Base-by-base conservation (phyloP, 2,888 invertebrate species). In the Acronicta leporina region DNA sequence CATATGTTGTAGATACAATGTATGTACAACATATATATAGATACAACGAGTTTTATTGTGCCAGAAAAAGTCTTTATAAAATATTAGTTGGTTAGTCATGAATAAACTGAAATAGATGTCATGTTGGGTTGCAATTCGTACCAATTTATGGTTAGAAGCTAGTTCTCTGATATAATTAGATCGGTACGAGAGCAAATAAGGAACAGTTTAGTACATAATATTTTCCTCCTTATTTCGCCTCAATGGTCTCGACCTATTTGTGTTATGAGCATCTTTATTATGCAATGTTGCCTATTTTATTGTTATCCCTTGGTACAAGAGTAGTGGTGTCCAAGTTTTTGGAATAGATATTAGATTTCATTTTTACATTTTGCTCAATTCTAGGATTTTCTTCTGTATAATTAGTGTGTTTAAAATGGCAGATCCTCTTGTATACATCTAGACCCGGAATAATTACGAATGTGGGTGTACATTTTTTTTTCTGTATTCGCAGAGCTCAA, bases 191-290 rank as follows among this genome's bases (percentile, higher is more conserved):
- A 49, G 27, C 33, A 45, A 51, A 56, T 72, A 65, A 71, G 49
- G 16, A 43, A 33, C 9, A 5, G 40, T 68, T 57, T 56, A 68
- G 14, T 50, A 52, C 56, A 46, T 71, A 56, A 52, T 57, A 68
- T 52, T 45, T 48, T 66, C 46, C 52, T 49, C 38, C 30, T 71
- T 57, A 57, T 71, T 56, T 20, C 15, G 52, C 38, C 38, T 53
- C 67, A 49, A 52, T 49, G 33, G 65, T 52, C 10, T 45, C 44
- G 67, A 51, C 56, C 72, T 67, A 55, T 71, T 65, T 71, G 71
- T 72, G 65, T 67, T 30, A 35, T 49, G 33, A 71, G 52, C 72
- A 56, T 41, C 2, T 54, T 35, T 53, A 53, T 25, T 52, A 49
- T 45, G 44, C 47, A 42, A 11, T 54, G 40, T 51, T 16, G 30